These are phyloP conservation scores for Mechanitis mazaeus DNA, from an alignment of 2,888 invertebrate species.

Conservation along the genomic window DNA sequence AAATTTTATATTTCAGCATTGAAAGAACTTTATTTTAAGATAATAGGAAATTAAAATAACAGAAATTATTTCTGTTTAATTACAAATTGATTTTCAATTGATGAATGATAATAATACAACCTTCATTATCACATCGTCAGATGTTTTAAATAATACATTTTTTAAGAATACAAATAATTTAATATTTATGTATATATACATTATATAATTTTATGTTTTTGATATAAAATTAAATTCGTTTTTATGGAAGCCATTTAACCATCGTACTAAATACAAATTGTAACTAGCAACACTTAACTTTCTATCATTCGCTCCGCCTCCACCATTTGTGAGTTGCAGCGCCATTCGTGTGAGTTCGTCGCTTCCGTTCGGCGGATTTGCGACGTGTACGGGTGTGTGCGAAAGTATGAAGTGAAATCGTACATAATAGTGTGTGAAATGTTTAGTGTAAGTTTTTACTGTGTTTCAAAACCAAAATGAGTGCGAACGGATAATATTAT, in stretches of 20 bases:
- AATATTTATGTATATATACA: not conserved
- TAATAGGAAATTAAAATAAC: too few relatives aligned
- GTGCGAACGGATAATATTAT: constrained; percentile 69
- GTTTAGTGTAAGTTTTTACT: constrained; percentile 73
- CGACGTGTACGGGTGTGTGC: constrained; percentile 74
- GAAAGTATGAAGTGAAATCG: constrained; percentile 77
- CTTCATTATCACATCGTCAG: too few relatives aligned
- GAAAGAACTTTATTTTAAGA: too few relatives aligned
- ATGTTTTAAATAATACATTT: too few relatives aligned
- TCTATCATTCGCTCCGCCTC: constrained; percentile 22
- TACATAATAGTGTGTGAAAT: constrained; percentile 72
- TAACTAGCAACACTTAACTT: constrained; percentile 42
- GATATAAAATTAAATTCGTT: constrained; percentile 36
- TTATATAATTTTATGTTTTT: not conserved
- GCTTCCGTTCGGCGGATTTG: constrained; percentile 64
- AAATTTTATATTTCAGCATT: not conserved
- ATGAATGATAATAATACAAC: too few relatives aligned
- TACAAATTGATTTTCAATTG: too few relatives aligned
- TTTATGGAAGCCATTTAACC: constrained; percentile 34
- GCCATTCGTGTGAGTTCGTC: constrained; percentile 61
- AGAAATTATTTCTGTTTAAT: too few relatives aligned
- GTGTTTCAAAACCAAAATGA: constrained; percentile 71
- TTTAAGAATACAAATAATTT: not conserved
- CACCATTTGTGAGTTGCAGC: constrained; percentile 41
- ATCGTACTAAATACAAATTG: constrained; percentile 31